Evolutionary conservation across 2,797 vertebrate genomes (phyloP).

Genomic region (Oophaga sylvatica): DNA sequence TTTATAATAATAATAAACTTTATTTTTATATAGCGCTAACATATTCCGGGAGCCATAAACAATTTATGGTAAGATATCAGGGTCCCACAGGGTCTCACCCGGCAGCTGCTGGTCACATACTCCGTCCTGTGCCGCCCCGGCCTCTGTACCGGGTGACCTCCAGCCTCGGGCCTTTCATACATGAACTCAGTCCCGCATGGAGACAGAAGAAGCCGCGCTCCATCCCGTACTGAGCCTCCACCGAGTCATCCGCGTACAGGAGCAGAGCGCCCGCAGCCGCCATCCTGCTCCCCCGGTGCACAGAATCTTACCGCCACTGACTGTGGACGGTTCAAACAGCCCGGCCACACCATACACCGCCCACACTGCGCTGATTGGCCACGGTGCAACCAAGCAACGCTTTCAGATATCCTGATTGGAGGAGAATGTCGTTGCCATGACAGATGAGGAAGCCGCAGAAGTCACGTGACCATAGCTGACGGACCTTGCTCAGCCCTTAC

Average conservation of each 20-base stretch:
- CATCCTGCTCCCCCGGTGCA: neutral
- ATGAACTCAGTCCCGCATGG: conserved; percentile 87
- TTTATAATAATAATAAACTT: no score
- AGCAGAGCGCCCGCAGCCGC: conserved; percentile 59
- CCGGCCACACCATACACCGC: neutral
- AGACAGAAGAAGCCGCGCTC: conserved; percentile 79
- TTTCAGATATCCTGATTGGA: neutral
- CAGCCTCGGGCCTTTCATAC: conserved; percentile 70
- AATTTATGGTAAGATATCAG: neutral
- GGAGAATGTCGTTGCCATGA: neutral
- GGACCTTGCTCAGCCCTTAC: neutral
- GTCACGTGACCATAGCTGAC: neutral
- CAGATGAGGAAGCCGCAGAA: neutral
- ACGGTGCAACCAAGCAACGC: no score
- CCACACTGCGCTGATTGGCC: neutral
- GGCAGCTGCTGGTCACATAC: conserved; percentile 81
- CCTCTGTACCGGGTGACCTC: conserved; percentile 74
- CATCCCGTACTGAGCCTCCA: conserved; percentile 77
- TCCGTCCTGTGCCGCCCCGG: conserved; percentile 78
- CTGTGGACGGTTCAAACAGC: conserved; percentile 22
- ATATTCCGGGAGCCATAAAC: neutral
- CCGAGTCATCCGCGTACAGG: conserved; percentile 82
- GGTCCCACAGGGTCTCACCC: conserved; percentile 69
- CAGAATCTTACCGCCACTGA: neutral
- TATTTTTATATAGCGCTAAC: no score